Evolutionary conservation across 2,888 invertebrate genomes (phyloP), one percentile per base, ranked within the genome.

Genomic region (Panopea generosa): DNA sequence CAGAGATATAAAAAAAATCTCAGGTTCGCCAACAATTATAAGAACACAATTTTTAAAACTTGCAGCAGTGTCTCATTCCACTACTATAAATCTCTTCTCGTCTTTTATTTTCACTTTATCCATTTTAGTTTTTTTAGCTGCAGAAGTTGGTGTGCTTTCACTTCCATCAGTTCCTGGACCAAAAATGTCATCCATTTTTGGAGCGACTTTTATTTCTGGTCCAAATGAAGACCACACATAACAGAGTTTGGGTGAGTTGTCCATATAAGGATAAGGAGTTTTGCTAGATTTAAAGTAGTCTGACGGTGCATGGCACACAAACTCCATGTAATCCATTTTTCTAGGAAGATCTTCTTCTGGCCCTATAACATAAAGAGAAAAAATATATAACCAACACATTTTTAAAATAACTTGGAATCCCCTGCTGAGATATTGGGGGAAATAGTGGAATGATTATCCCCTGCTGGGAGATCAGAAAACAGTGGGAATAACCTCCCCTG

Each of bases 291-390:
- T 95, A 92, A 86, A 92, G 77, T 98, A 98, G 92, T 97, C 97
- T 0, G 97, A 97, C 0, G 98, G 98, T 0, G 97, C 97, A 89
- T 97, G 97, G 96, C 97, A 97, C 11, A 98, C 95, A 93, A 98
- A 98, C 89, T 97, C 96, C 95, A 98, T 95, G 84, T 95, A 96
- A 33, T 96, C 96, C 62, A 98, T 93, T 91, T 96, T 96, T 6
- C 98, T 94, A 0, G 97, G 96, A 1, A 97, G 93, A 82, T 98
- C 97, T 93, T 98, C 98, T 90, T 97, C 97, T 0, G 97, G 97
- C 2, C 98, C 96, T 96, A 90, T 20, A 33, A 33, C 4, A 33
- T 7, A 4, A 33, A 7, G 33, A 33, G 33, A 33, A 7, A 33
- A 33, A 33, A 7, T 4, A 7, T 4, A 33, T 33, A 33, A 33